A percentile compares a stretch with the other conserved stretches of the same genome.
phyloP scores from a whole-genome alignment of 2,797 vertebrate species.

The Sebastes umbrosus region DNA sequence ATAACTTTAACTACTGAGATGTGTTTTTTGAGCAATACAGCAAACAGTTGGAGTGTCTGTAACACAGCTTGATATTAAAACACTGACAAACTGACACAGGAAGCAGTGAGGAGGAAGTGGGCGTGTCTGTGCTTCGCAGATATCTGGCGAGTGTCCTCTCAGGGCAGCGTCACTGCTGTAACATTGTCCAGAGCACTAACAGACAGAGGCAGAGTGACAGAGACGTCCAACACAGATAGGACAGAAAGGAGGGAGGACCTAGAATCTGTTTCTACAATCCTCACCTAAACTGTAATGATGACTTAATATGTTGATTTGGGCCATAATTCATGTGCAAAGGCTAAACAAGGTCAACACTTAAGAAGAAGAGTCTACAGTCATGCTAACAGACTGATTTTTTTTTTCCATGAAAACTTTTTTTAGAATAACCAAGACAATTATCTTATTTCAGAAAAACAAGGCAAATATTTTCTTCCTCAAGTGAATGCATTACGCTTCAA shows the following conservation, averaged over 20 bases:
- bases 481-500: no score
- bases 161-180: constrained; percentile 22
- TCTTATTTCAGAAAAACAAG: no score
- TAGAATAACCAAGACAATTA: no score
- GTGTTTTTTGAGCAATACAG: neutral
- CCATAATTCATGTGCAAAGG: neutral
- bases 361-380: neutral
- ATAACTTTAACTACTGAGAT: neutral
- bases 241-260: neutral
- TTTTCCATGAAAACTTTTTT: no score
- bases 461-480: no score
- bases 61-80: neutral
- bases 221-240: neutral
- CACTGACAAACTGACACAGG: constrained; percentile 19
- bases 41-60: neutral
- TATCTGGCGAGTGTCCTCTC: constrained; percentile 35
- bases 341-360: neutral
- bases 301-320: neutral
- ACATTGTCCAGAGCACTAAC: constrained; percentile 63
- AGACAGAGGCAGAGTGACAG: neutral
- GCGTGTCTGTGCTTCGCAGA: constrained; percentile 18
- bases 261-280: constrained; percentile 8
- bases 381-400: no score
- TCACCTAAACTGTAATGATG: neutral
- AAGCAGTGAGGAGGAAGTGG: constrained; percentile 34